Percentiles rank a stretch among this genome's conserved stretches.
phyloP scores from a whole-genome alignment of 2,113 vertebrate genomes.

The Bufo gargarizans region DNA sequence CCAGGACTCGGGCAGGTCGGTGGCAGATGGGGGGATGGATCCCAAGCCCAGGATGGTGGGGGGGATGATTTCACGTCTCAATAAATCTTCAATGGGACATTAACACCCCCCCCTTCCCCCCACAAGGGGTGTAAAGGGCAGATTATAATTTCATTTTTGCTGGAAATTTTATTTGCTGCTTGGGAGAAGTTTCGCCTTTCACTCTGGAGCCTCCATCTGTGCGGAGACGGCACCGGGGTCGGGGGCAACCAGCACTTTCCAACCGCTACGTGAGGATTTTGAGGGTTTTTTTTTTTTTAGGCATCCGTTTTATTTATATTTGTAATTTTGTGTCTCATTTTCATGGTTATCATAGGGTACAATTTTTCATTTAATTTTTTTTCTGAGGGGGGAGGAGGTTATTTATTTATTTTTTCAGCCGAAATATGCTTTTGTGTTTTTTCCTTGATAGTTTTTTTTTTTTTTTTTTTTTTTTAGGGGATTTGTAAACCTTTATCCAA shows the following conservation, averaged over 20 bases:
- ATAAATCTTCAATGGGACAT: slow-evolving; percentile 56
- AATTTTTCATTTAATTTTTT: too few relatives aligned
- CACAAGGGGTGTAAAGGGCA: slow-evolving; percentile 22
- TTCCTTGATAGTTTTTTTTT: too few relatives aligned
- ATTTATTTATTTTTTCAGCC: too few relatives aligned
- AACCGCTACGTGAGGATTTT: too few relatives aligned
- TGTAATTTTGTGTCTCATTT: too few relatives aligned
- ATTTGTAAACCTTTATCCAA: too few relatives aligned
- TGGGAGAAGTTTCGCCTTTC: background rate
- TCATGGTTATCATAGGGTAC: too few relatives aligned
- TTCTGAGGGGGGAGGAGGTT: too few relatives aligned
- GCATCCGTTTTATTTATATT: too few relatives aligned
- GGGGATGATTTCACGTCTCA: background rate
- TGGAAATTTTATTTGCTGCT: background rate
- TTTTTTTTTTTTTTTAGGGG: too few relatives aligned
- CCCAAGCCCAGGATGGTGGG: background rate
- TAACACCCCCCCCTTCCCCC: background rate
- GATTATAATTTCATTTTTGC: slow-evolving; percentile 17
- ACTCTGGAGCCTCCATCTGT: background rate
- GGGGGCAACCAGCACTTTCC: background rate
- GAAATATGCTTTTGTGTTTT: too few relatives aligned
- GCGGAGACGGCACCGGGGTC: background rate
- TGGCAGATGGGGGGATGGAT: slow-evolving; percentile 58
- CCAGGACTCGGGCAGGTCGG: slow-evolving; percentile 57
- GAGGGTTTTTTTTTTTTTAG: background rate